Percentiles rank a stretch among this genome's conserved stretches.
These are phyloP conservation scores for Phylloscopus whistleri DNA, from an alignment of 2,113 vertebrate genomes.

Conservation along the genomic window DNA sequence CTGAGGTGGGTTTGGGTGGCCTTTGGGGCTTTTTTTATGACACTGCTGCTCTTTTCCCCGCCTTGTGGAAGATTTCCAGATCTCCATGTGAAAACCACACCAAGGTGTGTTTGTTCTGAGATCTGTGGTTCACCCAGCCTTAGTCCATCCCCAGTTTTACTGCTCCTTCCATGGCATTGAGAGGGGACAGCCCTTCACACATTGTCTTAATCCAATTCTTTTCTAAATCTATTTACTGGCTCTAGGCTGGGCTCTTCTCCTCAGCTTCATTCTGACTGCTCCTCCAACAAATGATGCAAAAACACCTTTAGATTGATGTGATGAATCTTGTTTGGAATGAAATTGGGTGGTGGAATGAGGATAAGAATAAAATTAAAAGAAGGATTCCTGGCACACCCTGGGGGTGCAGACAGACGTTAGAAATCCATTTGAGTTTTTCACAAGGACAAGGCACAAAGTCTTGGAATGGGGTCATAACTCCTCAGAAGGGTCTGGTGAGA, in stretches of 20 bases:
- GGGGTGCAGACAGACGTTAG: background rate
- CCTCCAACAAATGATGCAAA: background rate
- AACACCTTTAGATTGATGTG: background rate
- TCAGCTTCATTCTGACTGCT: background rate
- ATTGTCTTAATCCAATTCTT: background rate
- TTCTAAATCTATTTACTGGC: background rate
- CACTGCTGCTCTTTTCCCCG: background rate
- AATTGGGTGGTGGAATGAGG: background rate
- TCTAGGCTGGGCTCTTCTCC: background rate
- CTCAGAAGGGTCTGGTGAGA: background rate
- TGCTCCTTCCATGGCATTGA: background rate
- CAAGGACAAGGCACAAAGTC: background rate
- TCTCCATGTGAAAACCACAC: background rate
- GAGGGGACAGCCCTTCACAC: background rate
- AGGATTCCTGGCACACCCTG: background rate
- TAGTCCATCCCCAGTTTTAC: background rate
- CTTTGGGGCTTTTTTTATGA: accelerated
- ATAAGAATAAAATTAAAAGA: no score
- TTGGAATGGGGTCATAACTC: background rate
- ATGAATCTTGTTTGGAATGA: background rate
- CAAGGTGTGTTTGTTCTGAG: background rate
- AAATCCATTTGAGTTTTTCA: background rate
- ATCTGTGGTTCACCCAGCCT: background rate
- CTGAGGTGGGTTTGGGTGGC: background rate
- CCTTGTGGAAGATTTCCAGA: background rate